These are phyloP conservation scores for Plebejus anna DNA, from an alignment of 2,888 invertebrate species.

Conservation along the genomic window DNA sequence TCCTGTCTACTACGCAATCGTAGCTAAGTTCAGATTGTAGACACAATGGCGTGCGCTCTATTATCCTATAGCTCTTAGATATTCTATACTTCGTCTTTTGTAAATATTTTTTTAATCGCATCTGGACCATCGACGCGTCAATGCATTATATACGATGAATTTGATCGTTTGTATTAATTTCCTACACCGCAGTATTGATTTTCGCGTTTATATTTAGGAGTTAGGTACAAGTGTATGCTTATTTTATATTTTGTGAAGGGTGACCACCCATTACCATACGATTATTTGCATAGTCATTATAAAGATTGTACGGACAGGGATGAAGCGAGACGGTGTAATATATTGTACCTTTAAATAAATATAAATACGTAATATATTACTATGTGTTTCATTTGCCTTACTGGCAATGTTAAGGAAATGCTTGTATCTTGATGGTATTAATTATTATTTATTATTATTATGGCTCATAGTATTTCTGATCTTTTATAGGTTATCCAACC, in stretches of 20 bases:
- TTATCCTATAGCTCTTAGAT: slow-evolving; percentile 26
- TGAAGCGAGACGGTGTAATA: slow-evolving; percentile 74
- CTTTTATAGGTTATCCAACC: too few species aligned
- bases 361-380: slow-evolving; percentile 78
- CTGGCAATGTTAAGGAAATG: neutral
- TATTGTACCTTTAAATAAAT: slow-evolving; percentile 78
- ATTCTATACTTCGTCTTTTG: slow-evolving; percentile 37
- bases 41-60: neutral
- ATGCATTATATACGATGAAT: slow-evolving; percentile 52
- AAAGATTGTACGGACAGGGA: slow-evolving; percentile 65
- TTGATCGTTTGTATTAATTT: slow-evolving; percentile 68
- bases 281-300: slow-evolving; percentile 73
- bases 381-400: slow-evolving; percentile 37
- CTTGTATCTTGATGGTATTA: neutral
- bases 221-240: slow-evolving; percentile 71
- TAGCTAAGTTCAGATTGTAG: neutral
- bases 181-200: slow-evolving; percentile 73
- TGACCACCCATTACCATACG: slow-evolving; percentile 65
- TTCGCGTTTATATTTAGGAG: slow-evolving; percentile 65
- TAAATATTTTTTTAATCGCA: slow-evolving; percentile 29
- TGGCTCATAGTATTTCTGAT: neutral
- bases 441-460: too few species aligned
- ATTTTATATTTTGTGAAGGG: slow-evolving; percentile 75
- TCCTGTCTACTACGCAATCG: neutral
- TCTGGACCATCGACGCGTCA: slow-evolving; percentile 41